Conservation (phyloP, 2,113 vertebrate species). For the Symphodus melops region DNA sequence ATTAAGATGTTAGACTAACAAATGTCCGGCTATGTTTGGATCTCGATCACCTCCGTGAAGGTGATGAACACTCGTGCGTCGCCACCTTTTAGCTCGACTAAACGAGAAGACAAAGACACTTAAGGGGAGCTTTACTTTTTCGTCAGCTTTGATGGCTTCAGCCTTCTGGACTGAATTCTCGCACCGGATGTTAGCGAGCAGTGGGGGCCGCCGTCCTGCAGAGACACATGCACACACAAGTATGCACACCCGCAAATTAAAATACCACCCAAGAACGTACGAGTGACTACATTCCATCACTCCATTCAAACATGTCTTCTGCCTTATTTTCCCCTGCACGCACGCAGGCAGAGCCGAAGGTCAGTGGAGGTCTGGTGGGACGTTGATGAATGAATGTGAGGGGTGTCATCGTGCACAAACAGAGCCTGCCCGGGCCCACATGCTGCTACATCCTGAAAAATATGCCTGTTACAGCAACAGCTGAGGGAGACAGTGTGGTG, state of each 20-base stretch:
- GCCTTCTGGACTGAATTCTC: constrained; percentile 4
- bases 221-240: constrained; percentile 1
- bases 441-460: constrained; percentile 76
- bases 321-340: constrained; percentile 11
- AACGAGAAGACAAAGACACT: constrained; percentile 20
- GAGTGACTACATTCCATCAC: constrained; percentile 39
- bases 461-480: constrained; percentile 55
- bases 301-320: constrained; percentile 17
- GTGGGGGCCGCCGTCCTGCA: neutral
- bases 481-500: constrained; percentile 64
- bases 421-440: constrained; percentile 64
- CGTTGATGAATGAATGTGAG: constrained; percentile 73
- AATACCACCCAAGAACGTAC: constrained; percentile 34
- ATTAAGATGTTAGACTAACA: constrained; percentile 70
- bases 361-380: constrained; percentile 63
- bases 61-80: constrained; percentile 29
- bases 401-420: constrained; percentile 77
- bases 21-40: constrained; percentile 51
- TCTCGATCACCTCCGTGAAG: constrained; percentile 46
- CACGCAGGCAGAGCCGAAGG: constrained; percentile 52
- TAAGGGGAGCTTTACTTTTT: neutral
- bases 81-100: neutral
- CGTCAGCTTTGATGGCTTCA: neutral
- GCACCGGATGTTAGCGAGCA: neutral
- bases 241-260: constrained; percentile 31